Evolutionary conservation across 2,797 vertebrate genomes (phyloP), one percentile per base, ranked within the genome.

Genomic region (Cynodonichthys magdalenae): DNA sequence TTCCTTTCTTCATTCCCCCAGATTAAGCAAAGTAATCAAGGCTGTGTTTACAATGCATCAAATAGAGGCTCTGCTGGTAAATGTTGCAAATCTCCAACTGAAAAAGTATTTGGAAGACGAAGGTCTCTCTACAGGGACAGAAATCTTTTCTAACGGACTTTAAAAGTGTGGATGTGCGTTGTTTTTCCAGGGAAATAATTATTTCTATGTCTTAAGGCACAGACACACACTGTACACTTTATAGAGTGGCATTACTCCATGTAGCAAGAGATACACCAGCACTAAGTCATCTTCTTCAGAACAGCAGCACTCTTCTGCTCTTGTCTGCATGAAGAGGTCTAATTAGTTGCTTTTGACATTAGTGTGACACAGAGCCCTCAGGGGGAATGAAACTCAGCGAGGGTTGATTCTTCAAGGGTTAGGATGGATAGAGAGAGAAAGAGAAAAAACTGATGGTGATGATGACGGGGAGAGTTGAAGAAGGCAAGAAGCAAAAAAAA

Each of bases 341-440:
- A 92, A 93, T 93, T 91, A 91, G 91, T 83, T 86, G 83, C 82
- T 91, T 91, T 90, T 90, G 90, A 92, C 91, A 90, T 89, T 69
- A 65, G 80, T 82, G 84, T 92, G 89, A 91, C 91, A 90, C 81
- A 69, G 63, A 78, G 81, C 77, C 90, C 88, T 84, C 78, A 59
- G 82, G 87, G 87, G 84, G 82, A 81, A 84, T 81, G 71, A 85
- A 79, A 83, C 82, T 86, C 82, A 71, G 63, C 41, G 60, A 87
- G 80, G 52, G 73, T 75, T 66, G 79, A 74, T 77, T 81, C 83
- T 88, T 89, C 84, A 90, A 90, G 87, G 82, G 90, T 83, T 69
- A 70, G 74, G 73, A 83, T 75, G 81, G 77, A 82, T 83, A 55
- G 75, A 70, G 59, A 69, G 68, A 57, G 63, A 64, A 41, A 60